Percentiles rank a stretch among this genome's conserved stretches.
Evolutionary conservation across 2,113 vertebrate species (phyloP).

Genomic region (Poeciliopsis turrubarensis): DNA sequence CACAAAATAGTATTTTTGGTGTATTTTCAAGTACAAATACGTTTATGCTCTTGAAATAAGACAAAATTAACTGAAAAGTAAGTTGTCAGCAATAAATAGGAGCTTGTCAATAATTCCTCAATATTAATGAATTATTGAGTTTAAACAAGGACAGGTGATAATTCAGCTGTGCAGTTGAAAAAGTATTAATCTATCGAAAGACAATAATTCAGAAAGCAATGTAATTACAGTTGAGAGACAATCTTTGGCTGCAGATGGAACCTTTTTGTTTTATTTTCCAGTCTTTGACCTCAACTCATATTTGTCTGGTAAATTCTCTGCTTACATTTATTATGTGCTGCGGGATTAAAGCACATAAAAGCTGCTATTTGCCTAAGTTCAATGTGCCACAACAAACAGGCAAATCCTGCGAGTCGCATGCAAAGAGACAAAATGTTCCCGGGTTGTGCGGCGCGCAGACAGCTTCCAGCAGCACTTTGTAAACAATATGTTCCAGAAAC

Average conservation of each 20-base stretch:
- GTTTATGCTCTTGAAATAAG: too few species aligned
- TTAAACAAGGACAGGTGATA: too few species aligned
- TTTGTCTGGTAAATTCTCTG: not conserved
- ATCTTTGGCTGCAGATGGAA: not conserved
- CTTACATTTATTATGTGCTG: not conserved
- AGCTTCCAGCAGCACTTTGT: conserved; percentile 29
- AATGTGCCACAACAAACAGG: conserved; percentile 8
- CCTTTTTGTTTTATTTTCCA: not conserved
- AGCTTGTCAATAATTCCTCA: too few species aligned
- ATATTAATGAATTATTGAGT: too few species aligned
- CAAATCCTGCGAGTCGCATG: conserved; percentile 36
- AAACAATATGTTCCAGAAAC: conserved; percentile 48
- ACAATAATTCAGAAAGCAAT: not conserved
- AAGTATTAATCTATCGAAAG: not conserved
- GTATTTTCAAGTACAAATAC: too few species aligned
- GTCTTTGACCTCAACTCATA: not conserved
- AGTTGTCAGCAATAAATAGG: too few species aligned
- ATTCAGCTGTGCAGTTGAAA: not conserved
- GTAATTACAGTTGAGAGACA: not conserved
- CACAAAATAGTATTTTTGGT: too few species aligned
- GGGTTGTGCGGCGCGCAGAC: conserved; percentile 9
- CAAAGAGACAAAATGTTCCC: conserved; percentile 12
- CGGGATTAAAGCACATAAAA: conserved; percentile 6
- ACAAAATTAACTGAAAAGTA: too few species aligned
- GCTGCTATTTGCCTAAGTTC: conserved; percentile 41